Conservation (phyloP, 1,140 invertebrate species). For the Trinorchestia longiramus region DNA sequence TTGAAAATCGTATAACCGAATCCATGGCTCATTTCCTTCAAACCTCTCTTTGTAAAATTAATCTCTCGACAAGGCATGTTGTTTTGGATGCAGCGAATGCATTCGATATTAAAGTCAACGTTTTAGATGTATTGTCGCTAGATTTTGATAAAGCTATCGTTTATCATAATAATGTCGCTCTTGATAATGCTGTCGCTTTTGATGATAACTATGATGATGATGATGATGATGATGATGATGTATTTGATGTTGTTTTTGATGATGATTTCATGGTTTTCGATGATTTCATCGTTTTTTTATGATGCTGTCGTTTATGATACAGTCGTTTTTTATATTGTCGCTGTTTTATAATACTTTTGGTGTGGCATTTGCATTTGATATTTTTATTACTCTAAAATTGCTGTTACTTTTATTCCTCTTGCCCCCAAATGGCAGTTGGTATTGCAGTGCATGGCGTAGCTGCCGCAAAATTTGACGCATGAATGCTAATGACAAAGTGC, state of each 20-base stretch:
- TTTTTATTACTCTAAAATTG: not conserved
- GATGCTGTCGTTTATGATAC: too few species aligned
- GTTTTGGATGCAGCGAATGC: not conserved
- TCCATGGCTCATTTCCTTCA: too few species aligned
- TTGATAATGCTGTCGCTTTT: not conserved
- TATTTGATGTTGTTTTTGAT: too few species aligned
- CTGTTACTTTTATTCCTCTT: not conserved
- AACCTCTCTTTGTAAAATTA: too few species aligned
- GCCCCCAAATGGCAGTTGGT: not conserved
- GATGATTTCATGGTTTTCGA: too few species aligned
- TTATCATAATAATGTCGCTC: not conserved
- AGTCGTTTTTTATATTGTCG: too few species aligned
- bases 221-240: too few species aligned
- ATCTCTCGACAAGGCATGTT: not conserved
- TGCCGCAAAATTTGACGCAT: not conserved
- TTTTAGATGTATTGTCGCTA: not conserved
- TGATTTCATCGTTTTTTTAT: too few species aligned
- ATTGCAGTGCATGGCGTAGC: not conserved
- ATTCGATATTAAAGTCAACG: not conserved
- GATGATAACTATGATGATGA: too few species aligned
- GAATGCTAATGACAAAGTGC: not conserved
- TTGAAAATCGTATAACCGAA: too few species aligned
- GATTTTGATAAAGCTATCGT: not conserved
- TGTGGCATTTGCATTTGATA: not conserved
- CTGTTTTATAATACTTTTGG: too few species aligned